Evolutionary conservation across 2,113 vertebrate species (phyloP), one percentile per base, ranked within the genome.

Genomic region (Phainopepla nitens): DNA sequence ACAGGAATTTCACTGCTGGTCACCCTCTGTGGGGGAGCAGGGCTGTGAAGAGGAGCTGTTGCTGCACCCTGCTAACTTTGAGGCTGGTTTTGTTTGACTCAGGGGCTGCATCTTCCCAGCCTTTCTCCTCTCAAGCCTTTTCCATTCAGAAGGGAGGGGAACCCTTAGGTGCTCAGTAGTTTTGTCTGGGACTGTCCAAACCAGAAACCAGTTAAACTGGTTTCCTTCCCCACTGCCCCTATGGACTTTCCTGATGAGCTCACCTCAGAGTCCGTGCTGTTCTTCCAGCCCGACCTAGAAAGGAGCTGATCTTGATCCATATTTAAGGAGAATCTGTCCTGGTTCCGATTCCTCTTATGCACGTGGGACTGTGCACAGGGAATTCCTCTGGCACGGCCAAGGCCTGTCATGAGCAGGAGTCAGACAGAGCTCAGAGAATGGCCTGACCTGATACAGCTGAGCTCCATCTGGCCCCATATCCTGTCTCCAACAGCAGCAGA

Each of bases 201-300:
- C 44, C 57, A 88, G 49, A 36, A 87, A 41, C 41, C 36, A 16
- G 53, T 70, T 83, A 36, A 89, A 89, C 87, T 42, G 60, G 39
- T 89, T 94, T 77, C n/a, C 27, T 69, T 89, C 62, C 19, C 22
- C 0, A 7, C 6, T 31, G 23, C 65, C 80, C 66, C 72, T 31
- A 2, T 31, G 87, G 71, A 41, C n/a, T 90, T 54, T 79, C 23
- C 29, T 27, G 62, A 57, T 69, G 66, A 88, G 76, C 89, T 90
- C 71, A 41, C 53, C 6, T 5, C 27, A 20, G 42, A 25, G 70
- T 51, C 58, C 1, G 0, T 36, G 49, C 82, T 44, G n/a, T 76
- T 89, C 80, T 87, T 85, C 49, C 85, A 77, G 75, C 85, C 68
- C 90, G 94, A 88, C 95, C 95, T 91, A 88, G 89, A 92, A 96